Conservation (phyloP, 2,888 invertebrate species). For the Trypoxylon attenuatum region DNA sequence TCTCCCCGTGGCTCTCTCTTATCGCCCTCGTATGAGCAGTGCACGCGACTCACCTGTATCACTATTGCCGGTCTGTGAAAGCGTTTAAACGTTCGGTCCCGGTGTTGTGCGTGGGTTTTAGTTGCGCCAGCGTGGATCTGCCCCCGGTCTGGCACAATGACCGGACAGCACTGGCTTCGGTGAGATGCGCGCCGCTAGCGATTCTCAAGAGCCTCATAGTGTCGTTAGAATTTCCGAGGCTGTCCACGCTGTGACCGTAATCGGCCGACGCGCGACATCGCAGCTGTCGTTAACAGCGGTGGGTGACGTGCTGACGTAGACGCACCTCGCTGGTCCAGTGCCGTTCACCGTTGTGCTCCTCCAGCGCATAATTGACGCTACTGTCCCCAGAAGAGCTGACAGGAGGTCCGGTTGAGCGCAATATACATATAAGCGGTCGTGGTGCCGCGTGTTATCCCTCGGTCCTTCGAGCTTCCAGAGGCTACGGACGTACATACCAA, state of each 20-base stretch:
- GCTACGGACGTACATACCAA: too few species aligned
- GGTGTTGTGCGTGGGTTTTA: constrained; percentile 7
- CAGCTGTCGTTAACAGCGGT: constrained; percentile 13
- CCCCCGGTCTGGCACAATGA: constrained; percentile 2
- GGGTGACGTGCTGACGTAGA: constrained; percentile 24
- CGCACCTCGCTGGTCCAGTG: constrained; percentile 11
- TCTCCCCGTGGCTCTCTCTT: constrained; percentile 49
- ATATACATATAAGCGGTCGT: constrained; percentile 19
- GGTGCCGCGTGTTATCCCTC: too few species aligned
- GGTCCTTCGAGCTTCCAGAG: too few species aligned
- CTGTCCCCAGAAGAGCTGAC: constrained; percentile 4
- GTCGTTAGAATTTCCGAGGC: constrained; percentile 11
- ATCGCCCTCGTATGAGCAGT: constrained; percentile 22
- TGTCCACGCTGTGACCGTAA: constrained; percentile 9
- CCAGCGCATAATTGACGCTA: constrained; percentile 36
- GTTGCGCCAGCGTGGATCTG: not conserved
- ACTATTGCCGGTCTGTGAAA: not conserved
- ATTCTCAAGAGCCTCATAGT: not conserved
- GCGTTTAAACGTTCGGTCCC: constrained; percentile 1
- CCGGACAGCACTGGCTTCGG: not conserved
- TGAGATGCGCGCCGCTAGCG: constrained; percentile 10
- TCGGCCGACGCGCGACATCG: constrained; percentile 13
- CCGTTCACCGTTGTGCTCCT: not conserved
- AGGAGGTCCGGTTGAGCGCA: constrained; percentile 4
- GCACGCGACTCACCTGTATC: constrained; percentile 12